phyloP scores from a whole-genome alignment of 2,888 invertebrate species.

The Tenthredo mesomela region DNA sequence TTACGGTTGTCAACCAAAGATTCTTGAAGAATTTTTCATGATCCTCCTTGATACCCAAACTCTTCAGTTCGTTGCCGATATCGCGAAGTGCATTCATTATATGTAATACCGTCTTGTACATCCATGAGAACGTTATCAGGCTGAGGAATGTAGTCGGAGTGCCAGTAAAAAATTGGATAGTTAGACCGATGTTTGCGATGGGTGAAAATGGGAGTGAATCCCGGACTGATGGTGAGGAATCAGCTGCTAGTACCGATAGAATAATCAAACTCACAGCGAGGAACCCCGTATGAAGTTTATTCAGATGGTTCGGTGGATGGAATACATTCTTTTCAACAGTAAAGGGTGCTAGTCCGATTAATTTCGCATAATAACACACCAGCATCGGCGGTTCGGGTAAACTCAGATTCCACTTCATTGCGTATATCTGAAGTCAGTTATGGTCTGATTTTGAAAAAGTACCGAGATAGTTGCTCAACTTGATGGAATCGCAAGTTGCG shows the following conservation, averaged over 20 bases:
- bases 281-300: too few species aligned
- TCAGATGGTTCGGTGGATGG: neutral
- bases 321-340: neutral
- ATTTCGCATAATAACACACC: conserved; percentile 18
- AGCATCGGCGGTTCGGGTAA: neutral
- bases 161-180: too few species aligned
- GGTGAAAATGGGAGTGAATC: too few species aligned
- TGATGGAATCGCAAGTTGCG: neutral
- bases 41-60: neutral
- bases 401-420: neutral
- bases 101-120: neutral
- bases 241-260: too few species aligned
- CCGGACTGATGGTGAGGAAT: too few species aligned
- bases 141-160: neutral
- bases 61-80: neutral
- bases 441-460: too few species aligned
- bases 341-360: neutral
- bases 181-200: too few species aligned
- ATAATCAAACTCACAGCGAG: too few species aligned
- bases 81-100: neutral
- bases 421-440: too few species aligned
- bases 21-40: neutral
- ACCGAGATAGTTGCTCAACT: neutral
- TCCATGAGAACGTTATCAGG: neutral
- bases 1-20: too few species aligned